Evolutionary conservation across 2,113 vertebrate genomes (phyloP).

Genomic region (Corythoichthys haematopterus): DNA sequence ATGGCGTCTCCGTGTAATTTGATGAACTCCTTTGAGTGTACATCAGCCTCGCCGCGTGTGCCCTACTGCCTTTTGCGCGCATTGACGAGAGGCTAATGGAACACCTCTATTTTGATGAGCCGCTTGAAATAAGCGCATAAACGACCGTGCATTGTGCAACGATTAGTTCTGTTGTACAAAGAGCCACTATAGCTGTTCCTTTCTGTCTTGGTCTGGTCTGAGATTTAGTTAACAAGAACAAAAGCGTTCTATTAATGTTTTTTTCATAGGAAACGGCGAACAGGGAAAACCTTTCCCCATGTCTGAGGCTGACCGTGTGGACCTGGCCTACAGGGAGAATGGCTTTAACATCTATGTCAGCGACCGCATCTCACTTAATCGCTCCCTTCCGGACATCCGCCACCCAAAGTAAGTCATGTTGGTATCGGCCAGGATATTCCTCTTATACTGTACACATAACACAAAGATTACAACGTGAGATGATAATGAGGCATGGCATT

Average conservation of each 20-base stretch:
- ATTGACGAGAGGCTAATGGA: constrained; percentile 37
- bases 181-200: background rate
- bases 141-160: background rate
- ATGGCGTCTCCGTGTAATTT: constrained; percentile 23
- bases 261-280: constrained; percentile 83
- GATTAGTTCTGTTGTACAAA: background rate
- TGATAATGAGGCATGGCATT: background rate
- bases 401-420: constrained; percentile 83
- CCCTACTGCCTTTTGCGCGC: constrained; percentile 10
- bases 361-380: constrained; percentile 93
- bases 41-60: constrained; percentile 5
- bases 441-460: background rate
- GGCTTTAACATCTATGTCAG: constrained; percentile 98
- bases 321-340: constrained; percentile 95
- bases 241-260: background rate
- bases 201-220: background rate
- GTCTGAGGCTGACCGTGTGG: constrained; percentile 82
- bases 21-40: constrained; percentile 23
- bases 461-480: too few species aligned
- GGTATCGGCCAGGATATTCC: background rate
- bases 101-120: constrained; percentile 18
- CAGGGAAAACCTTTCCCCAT: constrained; percentile 88
- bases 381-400: constrained; percentile 92
- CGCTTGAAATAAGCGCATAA: constrained; percentile 9
- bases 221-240: background rate